These are phyloP conservation scores for Lycocorax pyrrhopterus DNA, from an alignment of 2,113 vertebrate genomes.

Conservation along the genomic window DNA sequence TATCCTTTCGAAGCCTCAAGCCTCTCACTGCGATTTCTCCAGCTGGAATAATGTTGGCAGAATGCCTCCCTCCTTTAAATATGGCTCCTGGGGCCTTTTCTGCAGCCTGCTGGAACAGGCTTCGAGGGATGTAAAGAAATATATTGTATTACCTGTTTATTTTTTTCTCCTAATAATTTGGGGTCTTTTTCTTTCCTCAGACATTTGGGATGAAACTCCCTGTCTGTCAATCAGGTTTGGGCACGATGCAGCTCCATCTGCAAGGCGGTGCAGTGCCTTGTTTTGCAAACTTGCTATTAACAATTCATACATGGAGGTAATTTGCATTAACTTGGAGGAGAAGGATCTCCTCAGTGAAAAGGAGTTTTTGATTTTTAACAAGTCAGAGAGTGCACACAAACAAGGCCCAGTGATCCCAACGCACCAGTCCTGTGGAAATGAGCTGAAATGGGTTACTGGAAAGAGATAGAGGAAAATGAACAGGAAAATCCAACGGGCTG, in stretches of 20 bases:
- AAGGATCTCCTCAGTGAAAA: not conserved
- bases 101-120: slow-evolving; percentile 39
- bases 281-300: not conserved
- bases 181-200: not conserved
- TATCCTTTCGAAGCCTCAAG: slow-evolving; percentile 44
- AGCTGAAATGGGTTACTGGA: not conserved
- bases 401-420: not conserved
- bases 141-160: slow-evolving; percentile 55
- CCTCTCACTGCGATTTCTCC: slow-evolving; percentile 22
- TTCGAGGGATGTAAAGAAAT: slow-evolving; percentile 40
- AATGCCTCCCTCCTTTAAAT: slow-evolving; percentile 14
- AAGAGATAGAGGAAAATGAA: not conserved
- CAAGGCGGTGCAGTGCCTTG: not conserved
- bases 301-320: not conserved
- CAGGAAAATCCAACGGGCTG: not conserved
- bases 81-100: slow-evolving; percentile 16
- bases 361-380: not conserved
- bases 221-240: not conserved
- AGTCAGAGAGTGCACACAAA: not conserved
- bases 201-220: not conserved
- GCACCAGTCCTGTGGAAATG: not conserved
- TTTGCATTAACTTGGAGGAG: not conserved
- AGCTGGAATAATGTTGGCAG: slow-evolving; percentile 33
- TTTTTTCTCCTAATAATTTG: slow-evolving; percentile 32
- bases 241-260: not conserved